phyloP scores from a whole-genome alignment of 2,113 vertebrate species.

The Cebidichthys violaceus region DNA sequence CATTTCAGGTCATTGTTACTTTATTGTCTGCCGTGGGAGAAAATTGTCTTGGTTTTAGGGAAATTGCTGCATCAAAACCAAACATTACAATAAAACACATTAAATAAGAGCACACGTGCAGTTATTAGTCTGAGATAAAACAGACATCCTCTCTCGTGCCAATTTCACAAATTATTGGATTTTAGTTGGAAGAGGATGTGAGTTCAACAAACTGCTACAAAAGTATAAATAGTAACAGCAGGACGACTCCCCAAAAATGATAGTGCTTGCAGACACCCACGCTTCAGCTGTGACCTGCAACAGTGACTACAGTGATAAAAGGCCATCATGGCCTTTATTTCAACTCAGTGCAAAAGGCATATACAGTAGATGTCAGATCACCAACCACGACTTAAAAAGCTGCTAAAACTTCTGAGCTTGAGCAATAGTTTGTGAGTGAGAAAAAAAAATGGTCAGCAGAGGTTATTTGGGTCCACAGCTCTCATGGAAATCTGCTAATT shows the following conservation, averaged over 20 bases:
- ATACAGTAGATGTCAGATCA: slow-evolving; percentile 16
- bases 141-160: background rate
- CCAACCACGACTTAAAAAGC: background rate
- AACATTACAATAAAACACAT: background rate
- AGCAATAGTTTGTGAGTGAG: slow-evolving; percentile 4
- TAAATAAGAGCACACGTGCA: background rate
- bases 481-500: slow-evolving; percentile 54
- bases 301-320: slow-evolving; percentile 13
- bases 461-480: slow-evolving; percentile 28
- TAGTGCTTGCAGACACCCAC: slow-evolving; percentile 59
- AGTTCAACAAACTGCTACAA: slow-evolving; percentile 52
- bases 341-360: slow-evolving; percentile 19
- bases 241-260: slow-evolving; percentile 57
- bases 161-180: background rate
- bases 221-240: slow-evolving; percentile 71
- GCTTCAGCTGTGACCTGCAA: slow-evolving; percentile 56
- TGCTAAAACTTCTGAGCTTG: slow-evolving; percentile 1
- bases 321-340: slow-evolving; percentile 15
- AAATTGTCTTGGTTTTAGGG: background rate
- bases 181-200: slow-evolving; percentile 19
- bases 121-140: background rate
- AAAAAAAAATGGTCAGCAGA: slow-evolving; percentile 2
- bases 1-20: background rate
- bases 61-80: background rate
- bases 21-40: background rate